These are phyloP conservation scores for Oncorhynchus clarkii DNA, from an alignment of 2,113 vertebrate species.

Conservation along the genomic window DNA sequence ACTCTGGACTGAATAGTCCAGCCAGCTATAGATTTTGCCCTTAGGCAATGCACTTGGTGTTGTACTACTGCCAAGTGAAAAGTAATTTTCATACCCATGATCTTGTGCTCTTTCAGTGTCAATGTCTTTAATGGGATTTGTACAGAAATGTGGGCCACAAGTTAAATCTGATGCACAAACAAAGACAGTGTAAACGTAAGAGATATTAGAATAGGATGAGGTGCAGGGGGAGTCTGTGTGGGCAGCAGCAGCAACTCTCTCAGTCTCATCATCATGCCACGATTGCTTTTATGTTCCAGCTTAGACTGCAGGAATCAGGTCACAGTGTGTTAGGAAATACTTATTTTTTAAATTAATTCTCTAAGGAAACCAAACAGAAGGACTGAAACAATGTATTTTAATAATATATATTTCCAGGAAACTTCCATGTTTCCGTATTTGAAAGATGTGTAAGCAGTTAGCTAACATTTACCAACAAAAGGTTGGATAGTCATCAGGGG, in stretches of 20 bases:
- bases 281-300: conserved; percentile 7
- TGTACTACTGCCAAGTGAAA: conserved; percentile 34
- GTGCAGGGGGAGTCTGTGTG: conserved; percentile 22
- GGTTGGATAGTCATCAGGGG: no score
- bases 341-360: no score
- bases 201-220: conserved; percentile 21
- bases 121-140: conserved; percentile 69
- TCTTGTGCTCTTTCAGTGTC: conserved; percentile 57
- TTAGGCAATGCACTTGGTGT: conserved; percentile 34
- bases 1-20: conserved; percentile 25
- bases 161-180: conserved; percentile 49
- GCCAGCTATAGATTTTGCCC: conserved; percentile 33
- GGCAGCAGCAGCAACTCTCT: conserved; percentile 29
- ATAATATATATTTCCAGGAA: no score
- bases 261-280: conserved; percentile 2
- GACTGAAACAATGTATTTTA: no score
- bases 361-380: no score
- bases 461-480: no score
- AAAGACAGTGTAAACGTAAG: conserved; percentile 22
- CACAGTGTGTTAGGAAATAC: background rate
- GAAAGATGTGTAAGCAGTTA: no score
- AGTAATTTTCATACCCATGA: conserved; percentile 66
- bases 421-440: no score
- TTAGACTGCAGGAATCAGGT: conserved; percentile 18
- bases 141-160: conserved; percentile 64